Evolutionary conservation across 2,113 vertebrate species (phyloP).

Genomic region (Forbesichthys agassizii): DNA sequence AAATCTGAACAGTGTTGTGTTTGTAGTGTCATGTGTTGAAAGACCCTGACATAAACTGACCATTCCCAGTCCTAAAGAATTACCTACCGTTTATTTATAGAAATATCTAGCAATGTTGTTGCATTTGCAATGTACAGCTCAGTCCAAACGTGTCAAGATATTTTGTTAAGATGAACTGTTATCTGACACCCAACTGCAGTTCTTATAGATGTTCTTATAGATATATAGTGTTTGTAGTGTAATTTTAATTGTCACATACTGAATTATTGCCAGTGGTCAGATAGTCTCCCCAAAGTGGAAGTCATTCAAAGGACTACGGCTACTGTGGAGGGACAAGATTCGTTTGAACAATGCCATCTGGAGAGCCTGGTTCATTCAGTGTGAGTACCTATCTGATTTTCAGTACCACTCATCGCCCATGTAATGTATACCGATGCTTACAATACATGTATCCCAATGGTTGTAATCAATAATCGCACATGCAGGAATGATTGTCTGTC

Average conservation of each 20-base stretch:
- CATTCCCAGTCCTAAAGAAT: background rate
- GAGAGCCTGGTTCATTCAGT: slow-evolving; percentile 98
- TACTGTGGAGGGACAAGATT: slow-evolving; percentile 96
- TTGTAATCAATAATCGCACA: too few species aligned
- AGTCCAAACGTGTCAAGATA: too few species aligned
- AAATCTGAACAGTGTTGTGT: slow-evolving; percentile 35
- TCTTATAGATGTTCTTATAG: background rate
- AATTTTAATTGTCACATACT: background rate
- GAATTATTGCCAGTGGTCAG: slow-evolving; percentile 80
- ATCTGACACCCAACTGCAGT: background rate
- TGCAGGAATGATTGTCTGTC: too few species aligned
- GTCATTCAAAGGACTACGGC: slow-evolving; percentile 92
- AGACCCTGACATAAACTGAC: too few species aligned
- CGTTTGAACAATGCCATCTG: slow-evolving; percentile 98
- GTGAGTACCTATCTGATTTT: slow-evolving; percentile 78
- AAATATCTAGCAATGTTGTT: background rate
- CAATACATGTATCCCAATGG: too few species aligned
- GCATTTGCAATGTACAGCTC: background rate
- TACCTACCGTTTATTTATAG: slow-evolving; percentile 4
- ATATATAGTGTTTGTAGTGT: background rate
- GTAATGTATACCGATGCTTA: background rate
- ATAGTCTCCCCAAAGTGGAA: slow-evolving; percentile 98
- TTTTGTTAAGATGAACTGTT: too few species aligned
- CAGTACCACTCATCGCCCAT: too few species aligned
- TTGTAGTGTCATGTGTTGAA: too few species aligned